A percentile compares a stretch with the other conserved stretches of the same genome.
phyloP scores from a whole-genome alignment of 2,797 vertebrate species.

The Coracias cyanogaster region DNA sequence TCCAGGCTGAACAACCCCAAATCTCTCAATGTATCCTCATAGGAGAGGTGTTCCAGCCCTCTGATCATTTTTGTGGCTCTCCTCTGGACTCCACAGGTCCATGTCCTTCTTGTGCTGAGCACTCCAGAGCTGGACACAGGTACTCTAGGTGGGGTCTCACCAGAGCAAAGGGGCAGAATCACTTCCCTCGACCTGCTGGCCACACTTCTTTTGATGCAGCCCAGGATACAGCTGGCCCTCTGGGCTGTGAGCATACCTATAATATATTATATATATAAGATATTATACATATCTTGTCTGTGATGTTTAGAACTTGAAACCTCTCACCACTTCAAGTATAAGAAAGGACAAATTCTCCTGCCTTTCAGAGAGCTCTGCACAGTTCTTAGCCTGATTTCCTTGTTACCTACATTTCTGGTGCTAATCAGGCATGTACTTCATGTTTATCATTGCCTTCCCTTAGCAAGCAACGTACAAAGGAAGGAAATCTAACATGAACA shows the following conservation, averaged over 20 bases:
- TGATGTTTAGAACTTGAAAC: not conserved
- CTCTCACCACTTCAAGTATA: not conserved
- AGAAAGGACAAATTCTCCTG: not conserved
- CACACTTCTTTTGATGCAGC: too few relatives aligned
- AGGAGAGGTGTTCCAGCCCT: too few relatives aligned
- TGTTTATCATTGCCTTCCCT: not conserved
- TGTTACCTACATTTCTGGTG: not conserved
- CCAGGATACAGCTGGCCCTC: too few relatives aligned
- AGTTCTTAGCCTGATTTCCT: not conserved
- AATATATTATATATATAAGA: not conserved
- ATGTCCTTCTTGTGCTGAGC: too few relatives aligned
- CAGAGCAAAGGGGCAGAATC: too few relatives aligned
- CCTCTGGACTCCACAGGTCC: too few relatives aligned
- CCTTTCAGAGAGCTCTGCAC: not conserved
- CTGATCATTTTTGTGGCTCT: too few relatives aligned
- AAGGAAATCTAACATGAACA: conserved; percentile 10
- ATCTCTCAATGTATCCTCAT: too few relatives aligned
- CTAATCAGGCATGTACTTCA: not conserved
- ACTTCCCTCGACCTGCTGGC: too few relatives aligned
- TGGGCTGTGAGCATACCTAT: not conserved
- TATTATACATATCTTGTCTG: not conserved
- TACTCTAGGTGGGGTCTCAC: too few relatives aligned
- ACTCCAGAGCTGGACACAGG: too few relatives aligned
- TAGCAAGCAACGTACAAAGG: not conserved
- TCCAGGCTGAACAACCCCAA: too few relatives aligned